phyloP scores from a whole-genome alignment of 2,888 invertebrate species.

The Drosophila fulvimacula region DNA sequence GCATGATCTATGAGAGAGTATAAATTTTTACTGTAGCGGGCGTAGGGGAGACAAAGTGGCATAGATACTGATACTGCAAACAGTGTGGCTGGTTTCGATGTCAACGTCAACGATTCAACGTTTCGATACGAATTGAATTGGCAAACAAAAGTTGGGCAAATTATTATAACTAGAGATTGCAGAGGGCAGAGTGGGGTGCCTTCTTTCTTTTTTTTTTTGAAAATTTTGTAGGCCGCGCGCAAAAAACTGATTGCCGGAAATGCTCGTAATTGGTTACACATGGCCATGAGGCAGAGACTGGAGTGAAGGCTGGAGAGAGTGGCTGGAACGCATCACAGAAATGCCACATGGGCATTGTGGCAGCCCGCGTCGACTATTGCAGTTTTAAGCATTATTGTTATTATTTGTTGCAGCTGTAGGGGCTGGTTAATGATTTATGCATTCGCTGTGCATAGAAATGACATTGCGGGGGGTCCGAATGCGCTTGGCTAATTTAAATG shows the following conservation, averaged over 20 bases:
- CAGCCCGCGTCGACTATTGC: constrained; percentile 57
- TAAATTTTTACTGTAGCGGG: constrained; percentile 65
- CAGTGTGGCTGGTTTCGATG: constrained; percentile 31
- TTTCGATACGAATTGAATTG: constrained; percentile 63
- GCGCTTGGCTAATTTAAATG: constrained; percentile 71
- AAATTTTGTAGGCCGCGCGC: constrained; percentile 40
- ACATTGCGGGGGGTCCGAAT: constrained; percentile 46
- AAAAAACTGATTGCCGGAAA: constrained; percentile 78
- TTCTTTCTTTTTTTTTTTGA: neutral
- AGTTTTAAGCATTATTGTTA: constrained; percentile 77
- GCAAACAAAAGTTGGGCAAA: constrained; percentile 58
- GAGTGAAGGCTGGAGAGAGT: neutral
- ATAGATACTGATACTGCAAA: constrained; percentile 21
- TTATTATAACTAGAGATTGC: constrained; percentile 62
- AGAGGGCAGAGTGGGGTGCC: neutral
- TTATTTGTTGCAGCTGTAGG: constrained; percentile 63
- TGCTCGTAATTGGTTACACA: constrained; percentile 67
- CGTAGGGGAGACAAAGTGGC: neutral
- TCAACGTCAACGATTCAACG: constrained; percentile 48
- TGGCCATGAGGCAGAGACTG: constrained; percentile 28
- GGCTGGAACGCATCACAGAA: constrained; percentile 20
- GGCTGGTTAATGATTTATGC: constrained; percentile 76
- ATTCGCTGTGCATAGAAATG: constrained; percentile 74
- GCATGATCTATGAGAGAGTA: constrained; percentile 68
- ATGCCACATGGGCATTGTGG: constrained; percentile 71